Evolutionary conservation across 2,113 vertebrate species (phyloP).

Genomic region (Pagrus major): DNA sequence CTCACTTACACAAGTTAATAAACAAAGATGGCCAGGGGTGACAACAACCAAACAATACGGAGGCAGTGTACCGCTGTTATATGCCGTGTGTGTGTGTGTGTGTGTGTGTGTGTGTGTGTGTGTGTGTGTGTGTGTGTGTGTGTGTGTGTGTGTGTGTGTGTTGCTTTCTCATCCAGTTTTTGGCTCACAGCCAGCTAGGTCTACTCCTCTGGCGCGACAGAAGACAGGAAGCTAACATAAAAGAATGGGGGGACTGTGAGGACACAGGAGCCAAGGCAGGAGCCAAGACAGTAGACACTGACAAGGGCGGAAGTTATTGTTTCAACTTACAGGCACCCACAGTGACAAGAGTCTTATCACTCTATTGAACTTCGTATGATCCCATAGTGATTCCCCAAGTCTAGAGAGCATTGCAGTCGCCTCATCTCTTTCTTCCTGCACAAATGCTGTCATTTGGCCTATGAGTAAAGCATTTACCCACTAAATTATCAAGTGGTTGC

Average conservation of each 20-base stretch:
- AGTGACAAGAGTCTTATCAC: slow-evolving; percentile 53
- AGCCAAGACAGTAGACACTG: slow-evolving; percentile 65
- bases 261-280: slow-evolving; percentile 73
- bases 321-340: slow-evolving; percentile 60
- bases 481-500: not conserved
- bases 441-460: not conserved
- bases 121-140: slow-evolving; percentile 32
- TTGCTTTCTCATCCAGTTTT: slow-evolving; percentile 59
- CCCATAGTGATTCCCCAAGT: slow-evolving; percentile 17
- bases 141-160: slow-evolving; percentile 39
- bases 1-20: slow-evolving; percentile 26
- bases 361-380: slow-evolving; percentile 41
- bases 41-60: slow-evolving; percentile 3
- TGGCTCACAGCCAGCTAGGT: slow-evolving; percentile 75
- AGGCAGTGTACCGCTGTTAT: slow-evolving; percentile 29
- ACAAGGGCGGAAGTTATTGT: slow-evolving; percentile 80
- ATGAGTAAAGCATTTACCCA: slow-evolving; percentile 9
- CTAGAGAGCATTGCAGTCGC: slow-evolving; percentile 25
- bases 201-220: slow-evolving; percentile 83
- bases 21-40: slow-evolving; percentile 51
- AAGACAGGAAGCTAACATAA: slow-evolving; percentile 85
- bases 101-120: slow-evolving; percentile 18
- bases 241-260: slow-evolving; percentile 78
- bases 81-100: not conserved
- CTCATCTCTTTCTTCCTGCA: not conserved